Base-by-base conservation (phyloP, 64 coral and sea anemone species). In the Montipora sp. region DNA sequence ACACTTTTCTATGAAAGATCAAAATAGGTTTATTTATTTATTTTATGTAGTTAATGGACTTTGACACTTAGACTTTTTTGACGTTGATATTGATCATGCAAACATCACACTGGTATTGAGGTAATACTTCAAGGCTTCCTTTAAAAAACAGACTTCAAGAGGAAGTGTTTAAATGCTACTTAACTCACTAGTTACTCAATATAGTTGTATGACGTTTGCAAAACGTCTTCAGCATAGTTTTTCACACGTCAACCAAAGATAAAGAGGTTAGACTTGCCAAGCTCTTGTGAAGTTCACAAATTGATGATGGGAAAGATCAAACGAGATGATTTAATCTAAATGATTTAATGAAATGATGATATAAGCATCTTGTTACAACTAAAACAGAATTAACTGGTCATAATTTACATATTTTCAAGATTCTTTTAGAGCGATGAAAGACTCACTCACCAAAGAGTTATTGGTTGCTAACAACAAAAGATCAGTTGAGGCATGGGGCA, bases 101-200 rank as follows among this genome's bases (percentile, higher is more conserved):
- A 22, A 51, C 66, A 71, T 49, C 82, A 71, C 18, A 49, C 18
- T 48, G 71, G 21, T 21, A 48, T 48, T 78, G 13, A 19, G 4
- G 3, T 23, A 78, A 27, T 67, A 83, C 49, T 85, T 50, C 14
- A 51, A 85, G 47, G 12, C 65, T 78, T 78, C 75, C 75, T 78
- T 18, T 49, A 7, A 78, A 48, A 78, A 78, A 49, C 75, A 78
- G 46, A 14, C 5, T 5, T 49, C 15, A 47, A 78, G 75, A 78
- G 46, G 47, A 45, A 75, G 46, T 75, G 46, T 75, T 46, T 24
- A 23, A 23, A 73, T 8, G 8, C 27, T 27, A 75, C 24, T 75
- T 43, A 36, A 75, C n/a, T 46, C 7, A 24, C 3, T 46, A 14
- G 7, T 75, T 9, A 10, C 3, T 75, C 23, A 75, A 11, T 75